Conservation (phyloP, 2,888 invertebrate genomes). For the Elegia similella region DNA sequence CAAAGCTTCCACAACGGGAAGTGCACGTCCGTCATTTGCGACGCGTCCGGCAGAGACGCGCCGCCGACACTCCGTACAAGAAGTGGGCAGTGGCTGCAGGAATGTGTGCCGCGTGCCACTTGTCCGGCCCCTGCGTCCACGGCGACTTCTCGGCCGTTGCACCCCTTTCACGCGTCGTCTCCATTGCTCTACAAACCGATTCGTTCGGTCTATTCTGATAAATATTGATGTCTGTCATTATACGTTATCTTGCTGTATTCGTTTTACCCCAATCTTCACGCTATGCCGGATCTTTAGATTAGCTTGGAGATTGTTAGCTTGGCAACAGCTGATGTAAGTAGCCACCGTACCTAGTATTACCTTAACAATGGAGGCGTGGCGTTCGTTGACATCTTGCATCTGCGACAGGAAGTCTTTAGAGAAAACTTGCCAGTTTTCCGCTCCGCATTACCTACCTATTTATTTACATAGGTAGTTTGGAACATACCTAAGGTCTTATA, state of each 20-base stretch:
- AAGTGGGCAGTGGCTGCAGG: slow-evolving; percentile 64
- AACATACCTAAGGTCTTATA: too few species aligned
- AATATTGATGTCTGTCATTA: slow-evolving; percentile 52
- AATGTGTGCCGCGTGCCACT: slow-evolving; percentile 64
- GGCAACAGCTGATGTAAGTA: slow-evolving; percentile 18
- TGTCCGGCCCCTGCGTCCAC: slow-evolving; percentile 31
- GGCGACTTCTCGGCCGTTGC: slow-evolving; percentile 62
- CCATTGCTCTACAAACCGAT: slow-evolving; percentile 77
- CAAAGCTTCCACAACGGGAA: slow-evolving; percentile 43
- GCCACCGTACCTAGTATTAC: slow-evolving; percentile 17
- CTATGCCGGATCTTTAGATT: slow-evolving; percentile 45
- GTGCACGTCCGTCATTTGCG: slow-evolving; percentile 38
- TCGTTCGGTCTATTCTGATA: slow-evolving; percentile 50
- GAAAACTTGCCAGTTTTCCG: slow-evolving; percentile 48
- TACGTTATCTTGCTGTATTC: slow-evolving; percentile 39
- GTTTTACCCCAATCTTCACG: slow-evolving; percentile 37
- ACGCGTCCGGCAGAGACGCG: slow-evolving; percentile 52
- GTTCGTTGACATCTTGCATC: slow-evolving; percentile 51
- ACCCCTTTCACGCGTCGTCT: slow-evolving; percentile 74
- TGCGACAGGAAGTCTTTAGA: slow-evolving; percentile 51
- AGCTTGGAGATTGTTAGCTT: slow-evolving; percentile 4
- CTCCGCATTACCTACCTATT: slow-evolving; percentile 29
- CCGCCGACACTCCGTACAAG: slow-evolving; percentile 51
- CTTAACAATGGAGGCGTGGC: slow-evolving; percentile 34
- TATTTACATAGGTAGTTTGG: neutral